Percentiles rank a stretch among this genome's conserved stretches.
phyloP scores from a whole-genome alignment of 2,797 vertebrate genomes.

The Spondyliosoma cantharus region DNA sequence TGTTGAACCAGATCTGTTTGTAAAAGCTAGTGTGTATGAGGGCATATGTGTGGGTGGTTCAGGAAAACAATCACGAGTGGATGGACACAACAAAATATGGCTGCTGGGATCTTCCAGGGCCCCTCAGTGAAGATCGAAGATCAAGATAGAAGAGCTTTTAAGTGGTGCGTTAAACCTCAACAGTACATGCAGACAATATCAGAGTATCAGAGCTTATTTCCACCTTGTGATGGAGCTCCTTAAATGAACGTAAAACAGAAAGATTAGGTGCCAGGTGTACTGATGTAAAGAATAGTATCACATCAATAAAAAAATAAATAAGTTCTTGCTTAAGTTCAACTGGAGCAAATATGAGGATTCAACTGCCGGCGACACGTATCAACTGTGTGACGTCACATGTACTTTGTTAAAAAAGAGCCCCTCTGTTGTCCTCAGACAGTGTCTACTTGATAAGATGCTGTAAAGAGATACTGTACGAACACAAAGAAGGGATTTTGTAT shows the following conservation, averaged over 20 bases:
- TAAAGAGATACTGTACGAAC: background rate
- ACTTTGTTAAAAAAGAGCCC: background rate
- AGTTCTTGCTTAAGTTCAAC: conserved; percentile 21
- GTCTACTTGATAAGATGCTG: background rate
- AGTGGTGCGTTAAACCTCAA: background rate
- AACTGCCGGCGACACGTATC: conserved; percentile 7
- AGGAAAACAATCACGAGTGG: conserved; percentile 51
- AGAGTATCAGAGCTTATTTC: no score
- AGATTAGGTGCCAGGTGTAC: background rate
- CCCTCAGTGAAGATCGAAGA: conserved; percentile 19
- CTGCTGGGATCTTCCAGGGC: conserved; percentile 19
- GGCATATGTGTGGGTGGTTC: conserved; percentile 30
- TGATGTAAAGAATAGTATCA: background rate
- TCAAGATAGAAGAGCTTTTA: background rate
- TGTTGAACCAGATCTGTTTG: conserved; percentile 10
- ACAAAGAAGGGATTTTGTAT: conserved; percentile 28
- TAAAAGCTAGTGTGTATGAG: conserved; percentile 7
- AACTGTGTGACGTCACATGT: conserved; percentile 2
- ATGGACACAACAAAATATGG: conserved; percentile 22
- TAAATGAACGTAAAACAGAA: background rate
- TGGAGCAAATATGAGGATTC: conserved; percentile 26
- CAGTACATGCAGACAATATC: background rate
- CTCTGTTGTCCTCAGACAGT: conserved; percentile 3
- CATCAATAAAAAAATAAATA: background rate
- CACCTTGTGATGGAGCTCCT: background rate